Percentiles rank a stretch among this genome's conserved stretches.
These are phyloP conservation scores for Trinorchestia longiramus DNA, from an alignment of 1,140 invertebrate species.

Conservation along the genomic window DNA sequence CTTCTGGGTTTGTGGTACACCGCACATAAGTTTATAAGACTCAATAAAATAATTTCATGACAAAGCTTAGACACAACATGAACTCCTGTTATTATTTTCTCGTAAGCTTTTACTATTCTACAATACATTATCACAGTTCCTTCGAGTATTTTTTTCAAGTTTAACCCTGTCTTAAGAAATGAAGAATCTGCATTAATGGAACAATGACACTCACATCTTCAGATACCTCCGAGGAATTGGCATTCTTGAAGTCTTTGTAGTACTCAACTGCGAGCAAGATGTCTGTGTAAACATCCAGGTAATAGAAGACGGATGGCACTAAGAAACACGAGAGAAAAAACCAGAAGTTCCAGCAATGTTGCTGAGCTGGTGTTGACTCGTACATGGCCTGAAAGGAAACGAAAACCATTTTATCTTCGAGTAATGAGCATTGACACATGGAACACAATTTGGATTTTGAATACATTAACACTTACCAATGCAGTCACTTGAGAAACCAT, in stretches of 20 bases:
- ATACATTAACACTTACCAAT: neutral
- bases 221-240: conserved; percentile 23
- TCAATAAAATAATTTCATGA: no score
- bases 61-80: no score
- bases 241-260: conserved; percentile 47
- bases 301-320: conserved; percentile 65
- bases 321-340: conserved; percentile 66
- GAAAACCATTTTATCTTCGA: neutral
- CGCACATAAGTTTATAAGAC: no score
- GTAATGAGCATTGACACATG: neutral
- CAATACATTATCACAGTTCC: no score
- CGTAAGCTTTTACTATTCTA: no score
- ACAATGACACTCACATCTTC: neutral
- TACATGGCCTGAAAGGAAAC: conserved; percentile 62
- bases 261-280: conserved; percentile 65
- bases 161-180: no score
- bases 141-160: no score
- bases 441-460: neutral
- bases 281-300: conserved; percentile 66
- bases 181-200: no score
- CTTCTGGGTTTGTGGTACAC: no score
- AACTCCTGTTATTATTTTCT: no score
- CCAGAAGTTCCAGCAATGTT: conserved; percentile 67
- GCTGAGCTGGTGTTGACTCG: conserved; percentile 64
- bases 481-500: neutral